These are phyloP conservation scores for Sorex fumeus DNA, from an alignment of 2,113 vertebrate genomes.

Conservation along the genomic window DNA sequence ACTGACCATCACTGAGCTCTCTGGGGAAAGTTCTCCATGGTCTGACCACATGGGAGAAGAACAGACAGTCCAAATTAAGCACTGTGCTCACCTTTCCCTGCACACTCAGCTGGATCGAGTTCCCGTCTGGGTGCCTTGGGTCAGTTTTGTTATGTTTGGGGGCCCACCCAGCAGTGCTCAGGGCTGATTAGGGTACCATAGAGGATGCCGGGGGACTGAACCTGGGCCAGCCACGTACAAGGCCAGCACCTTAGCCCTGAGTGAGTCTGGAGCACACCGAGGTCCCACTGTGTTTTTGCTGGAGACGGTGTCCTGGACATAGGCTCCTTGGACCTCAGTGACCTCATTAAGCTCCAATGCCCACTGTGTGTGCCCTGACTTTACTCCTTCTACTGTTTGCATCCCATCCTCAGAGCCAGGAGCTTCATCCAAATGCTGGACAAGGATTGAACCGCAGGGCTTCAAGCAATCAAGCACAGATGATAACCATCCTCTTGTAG, in stretches of 20 bases:
- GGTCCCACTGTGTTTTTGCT: neutral
- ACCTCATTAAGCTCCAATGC: neutral
- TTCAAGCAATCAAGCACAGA: neutral
- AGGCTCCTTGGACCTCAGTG: too few relatives aligned
- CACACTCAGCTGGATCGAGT: accelerated
- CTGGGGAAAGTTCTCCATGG: neutral
- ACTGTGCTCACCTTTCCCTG: accelerated
- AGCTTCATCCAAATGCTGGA: neutral
- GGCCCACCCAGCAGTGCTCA: too few relatives aligned
- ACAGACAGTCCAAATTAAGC: neutral
- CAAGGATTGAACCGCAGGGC: neutral
- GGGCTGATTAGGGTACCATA: too few relatives aligned
- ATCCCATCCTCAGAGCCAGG: neutral
- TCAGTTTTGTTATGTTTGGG: neutral
- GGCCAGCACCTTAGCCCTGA: too few relatives aligned
- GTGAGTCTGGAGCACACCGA: too few relatives aligned
- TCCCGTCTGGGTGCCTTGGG: neutral
- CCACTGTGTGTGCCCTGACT: neutral
- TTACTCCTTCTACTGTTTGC: neutral
- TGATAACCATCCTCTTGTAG: neutral
- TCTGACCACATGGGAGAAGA: neutral
- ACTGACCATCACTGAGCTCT: neutral
- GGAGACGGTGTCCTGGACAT: neutral
- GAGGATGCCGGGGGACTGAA: too few relatives aligned
- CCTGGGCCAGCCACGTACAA: too few relatives aligned